A percentile compares a stretch with the other conserved stretches of the same genome.
phyloP scores from a whole-genome alignment of 2,888 invertebrate species.

The Anthophora plumipes region DNA sequence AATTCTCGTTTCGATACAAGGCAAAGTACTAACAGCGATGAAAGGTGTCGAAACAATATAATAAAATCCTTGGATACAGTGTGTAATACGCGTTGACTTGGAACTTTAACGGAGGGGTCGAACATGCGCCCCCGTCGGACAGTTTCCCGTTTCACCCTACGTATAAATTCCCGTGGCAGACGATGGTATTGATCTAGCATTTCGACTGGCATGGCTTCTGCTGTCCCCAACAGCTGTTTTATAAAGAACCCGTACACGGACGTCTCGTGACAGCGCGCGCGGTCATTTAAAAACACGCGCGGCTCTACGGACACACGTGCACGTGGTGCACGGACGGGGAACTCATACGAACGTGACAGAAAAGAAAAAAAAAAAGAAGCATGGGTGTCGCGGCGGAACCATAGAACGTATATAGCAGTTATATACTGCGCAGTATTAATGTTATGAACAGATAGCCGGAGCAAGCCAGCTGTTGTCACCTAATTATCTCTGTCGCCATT shows the following conservation, averaged over 20 bases:
- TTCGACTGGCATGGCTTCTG: constrained; percentile 70
- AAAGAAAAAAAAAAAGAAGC: constrained; percentile 5
- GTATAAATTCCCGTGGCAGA: constrained; percentile 47
- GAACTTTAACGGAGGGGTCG: constrained; percentile 27
- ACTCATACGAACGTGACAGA: not conserved
- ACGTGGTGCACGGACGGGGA: not conserved
- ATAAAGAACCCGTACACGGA: constrained; percentile 65
- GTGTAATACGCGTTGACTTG: not conserved
- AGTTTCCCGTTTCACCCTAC: constrained; percentile 47
- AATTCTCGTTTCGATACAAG: too few relatives aligned
- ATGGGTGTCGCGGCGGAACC: constrained; percentile 39
- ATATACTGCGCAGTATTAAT: constrained; percentile 62
- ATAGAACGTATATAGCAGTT: constrained; percentile 32
- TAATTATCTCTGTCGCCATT: constrained; percentile 69
- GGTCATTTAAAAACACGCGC: constrained; percentile 71
- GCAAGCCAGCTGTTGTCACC: constrained; percentile 72
- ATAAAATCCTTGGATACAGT: constrained; percentile 13
- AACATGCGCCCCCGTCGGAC: constrained; percentile 37
- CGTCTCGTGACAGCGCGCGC: constrained; percentile 50
- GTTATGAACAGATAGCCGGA: constrained; percentile 61
- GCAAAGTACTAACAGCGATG: not conserved
- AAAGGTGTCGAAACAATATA: not conserved
- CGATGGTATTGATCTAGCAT: constrained; percentile 73
- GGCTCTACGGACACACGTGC: constrained; percentile 11
- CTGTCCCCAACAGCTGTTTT: constrained; percentile 74